Evolutionary conservation across 2,113 vertebrate species (phyloP).

Genomic region (Eulemur macaco): DNA sequence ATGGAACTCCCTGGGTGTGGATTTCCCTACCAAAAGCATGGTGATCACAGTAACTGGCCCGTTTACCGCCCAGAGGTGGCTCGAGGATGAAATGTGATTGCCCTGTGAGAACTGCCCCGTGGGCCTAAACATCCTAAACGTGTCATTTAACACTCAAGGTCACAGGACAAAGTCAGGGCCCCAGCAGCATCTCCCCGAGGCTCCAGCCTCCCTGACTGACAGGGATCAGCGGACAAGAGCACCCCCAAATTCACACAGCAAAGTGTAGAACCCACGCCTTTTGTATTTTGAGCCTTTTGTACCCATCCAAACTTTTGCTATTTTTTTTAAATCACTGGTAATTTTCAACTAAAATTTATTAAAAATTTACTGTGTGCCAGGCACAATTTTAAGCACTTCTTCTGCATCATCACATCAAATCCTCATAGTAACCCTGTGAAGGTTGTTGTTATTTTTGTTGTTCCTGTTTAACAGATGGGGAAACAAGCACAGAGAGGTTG

Average conservation of each 20-base stretch:
- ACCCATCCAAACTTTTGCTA: not conserved
- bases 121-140: not conserved
- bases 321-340: not conserved
- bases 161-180: not conserved
- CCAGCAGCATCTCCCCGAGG: accelerated
- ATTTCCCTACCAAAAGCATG: not conserved
- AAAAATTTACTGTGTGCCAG: accelerated
- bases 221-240: accelerated
- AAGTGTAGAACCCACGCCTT: not conserved
- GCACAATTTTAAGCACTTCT: not conserved
- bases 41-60: accelerated
- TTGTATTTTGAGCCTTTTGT: not conserved
- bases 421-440: accelerated
- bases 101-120: accelerated
- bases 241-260: not conserved
- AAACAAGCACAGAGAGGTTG: not conserved
- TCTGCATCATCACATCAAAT: accelerated
- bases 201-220: not conserved
- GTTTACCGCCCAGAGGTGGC: not conserved
- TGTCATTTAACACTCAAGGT: accelerated
- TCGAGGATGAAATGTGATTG: accelerated
- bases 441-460: accelerated
- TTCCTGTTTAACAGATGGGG: not conserved
- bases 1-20: not conserved
- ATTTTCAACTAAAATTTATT: not conserved